Evolutionary conservation across 2,113 vertebrate genomes (phyloP).

Genomic region (Menidia beryllina): DNA sequence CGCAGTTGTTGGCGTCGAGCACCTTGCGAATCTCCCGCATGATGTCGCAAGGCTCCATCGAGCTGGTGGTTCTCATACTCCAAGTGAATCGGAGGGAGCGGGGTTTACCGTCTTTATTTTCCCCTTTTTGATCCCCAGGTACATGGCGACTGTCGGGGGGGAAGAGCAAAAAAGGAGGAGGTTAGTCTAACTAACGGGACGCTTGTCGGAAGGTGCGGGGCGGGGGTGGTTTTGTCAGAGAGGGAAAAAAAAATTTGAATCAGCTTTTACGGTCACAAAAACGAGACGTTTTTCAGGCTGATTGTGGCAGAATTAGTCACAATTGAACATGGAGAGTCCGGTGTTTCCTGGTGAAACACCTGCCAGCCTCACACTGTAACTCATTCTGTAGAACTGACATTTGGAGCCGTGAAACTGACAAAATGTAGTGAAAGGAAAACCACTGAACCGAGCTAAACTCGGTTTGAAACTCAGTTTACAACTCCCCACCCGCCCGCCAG

Average conservation of each 20-base stretch:
- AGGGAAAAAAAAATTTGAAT: no score
- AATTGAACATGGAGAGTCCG: neutral
- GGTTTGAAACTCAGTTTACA: no score
- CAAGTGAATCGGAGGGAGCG: slow-evolving; percentile 98
- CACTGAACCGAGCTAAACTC: no score
- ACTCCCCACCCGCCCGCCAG: no score
- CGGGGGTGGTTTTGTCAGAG: no score
- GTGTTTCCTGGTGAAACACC: neutral
- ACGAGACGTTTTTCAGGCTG: neutral
- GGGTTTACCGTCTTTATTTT: slow-evolving; percentile 94
- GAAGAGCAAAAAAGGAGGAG: slow-evolving; percentile 1
- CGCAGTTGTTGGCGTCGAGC: slow-evolving; percentile 97
- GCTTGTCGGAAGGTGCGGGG: neutral
- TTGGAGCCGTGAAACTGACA: slow-evolving; percentile 1
- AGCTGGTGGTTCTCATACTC: slow-evolving; percentile 99
- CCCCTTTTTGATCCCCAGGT: slow-evolving; percentile 95
- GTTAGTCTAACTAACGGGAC: neutral
- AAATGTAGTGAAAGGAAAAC: neutral
- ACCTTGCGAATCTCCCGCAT: slow-evolving; percentile 98
- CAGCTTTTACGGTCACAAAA: neutral
- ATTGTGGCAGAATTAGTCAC: neutral
- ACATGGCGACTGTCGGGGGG: slow-evolving; percentile 91
- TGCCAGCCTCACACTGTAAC: neutral
- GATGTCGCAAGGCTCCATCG: slow-evolving; percentile 96
- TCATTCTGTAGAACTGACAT: neutral